Conservation (phyloP, 2,797 vertebrate genomes). For the Percopsis omiscomaycus region DNA sequence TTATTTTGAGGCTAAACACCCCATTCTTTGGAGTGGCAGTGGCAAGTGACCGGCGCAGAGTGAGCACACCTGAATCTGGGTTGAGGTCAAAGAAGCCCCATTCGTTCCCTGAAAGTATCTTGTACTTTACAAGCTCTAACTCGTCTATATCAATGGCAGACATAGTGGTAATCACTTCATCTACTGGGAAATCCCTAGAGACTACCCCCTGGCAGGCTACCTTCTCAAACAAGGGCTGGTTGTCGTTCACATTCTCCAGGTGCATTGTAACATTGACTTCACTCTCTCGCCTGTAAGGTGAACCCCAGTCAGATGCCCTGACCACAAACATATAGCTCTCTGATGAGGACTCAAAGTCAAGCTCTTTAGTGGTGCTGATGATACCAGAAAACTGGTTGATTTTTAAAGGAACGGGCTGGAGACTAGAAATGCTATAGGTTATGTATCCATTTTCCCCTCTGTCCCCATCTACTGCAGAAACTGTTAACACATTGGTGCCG, state of each 20-base stretch:
- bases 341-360: constrained; percentile 93
- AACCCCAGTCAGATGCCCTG: constrained; percentile 97
- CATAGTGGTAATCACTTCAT: constrained; percentile 91
- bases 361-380: constrained; percentile 85
- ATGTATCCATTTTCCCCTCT: constrained; percentile 96
- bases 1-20: constrained; percentile 89
- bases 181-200: constrained; percentile 87
- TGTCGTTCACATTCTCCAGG: constrained; percentile 93
- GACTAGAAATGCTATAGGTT: constrained; percentile 92
- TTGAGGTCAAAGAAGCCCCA: constrained; percentile 91
- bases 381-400: constrained; percentile 96
- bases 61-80: constrained; percentile 92
- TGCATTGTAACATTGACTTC: constrained; percentile 94
- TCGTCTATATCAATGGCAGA: constrained; percentile 97
- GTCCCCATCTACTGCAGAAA: constrained; percentile 89
- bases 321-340: constrained; percentile 91
- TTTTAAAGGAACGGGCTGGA: constrained; percentile 86
- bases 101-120: constrained; percentile 94
- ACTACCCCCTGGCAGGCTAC: constrained; percentile 91
- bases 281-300: constrained; percentile 93
- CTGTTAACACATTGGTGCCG: constrained; percentile 81
- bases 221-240: constrained; percentile 94
- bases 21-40: constrained; percentile 83
- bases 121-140: constrained; percentile 93
- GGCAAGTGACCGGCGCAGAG: constrained; percentile 83